These are phyloP conservation scores for Gasterosteus aculeatus DNA, from an alignment of 2,113 vertebrate genomes.

Conservation along the genomic window DNA sequence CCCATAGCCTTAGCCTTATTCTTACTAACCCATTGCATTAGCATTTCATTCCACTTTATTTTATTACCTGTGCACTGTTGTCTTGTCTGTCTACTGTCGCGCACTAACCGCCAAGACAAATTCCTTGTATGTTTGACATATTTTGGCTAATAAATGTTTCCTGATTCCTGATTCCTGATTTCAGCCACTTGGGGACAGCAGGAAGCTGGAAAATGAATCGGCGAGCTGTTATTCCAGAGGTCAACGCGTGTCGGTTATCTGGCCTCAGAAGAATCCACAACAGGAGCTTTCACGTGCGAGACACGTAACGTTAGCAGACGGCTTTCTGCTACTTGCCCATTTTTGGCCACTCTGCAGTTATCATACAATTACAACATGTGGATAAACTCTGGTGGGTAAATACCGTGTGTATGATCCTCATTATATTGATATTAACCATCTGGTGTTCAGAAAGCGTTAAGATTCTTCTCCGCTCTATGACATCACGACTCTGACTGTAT, in stretches of 20 bases:
- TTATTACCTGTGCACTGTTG: too few relatives aligned
- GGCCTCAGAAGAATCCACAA: neutral
- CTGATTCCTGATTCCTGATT: too few relatives aligned
- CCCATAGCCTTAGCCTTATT: too few relatives aligned
- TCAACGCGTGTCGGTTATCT: neutral
- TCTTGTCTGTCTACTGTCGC: too few relatives aligned
- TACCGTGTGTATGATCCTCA: neutral
- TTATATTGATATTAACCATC: neutral
- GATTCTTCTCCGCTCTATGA: constrained; percentile 12
- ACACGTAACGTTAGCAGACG: neutral
- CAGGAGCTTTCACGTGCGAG: neutral
- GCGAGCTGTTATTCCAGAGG: neutral
- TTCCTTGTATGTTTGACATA: too few relatives aligned
- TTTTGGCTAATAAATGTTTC: too few relatives aligned
- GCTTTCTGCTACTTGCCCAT: neutral
- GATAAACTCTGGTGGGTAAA: neutral
- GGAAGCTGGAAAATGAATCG: neutral
- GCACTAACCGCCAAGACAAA: too few relatives aligned
- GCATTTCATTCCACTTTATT: too few relatives aligned
- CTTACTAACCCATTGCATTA: too few relatives aligned
- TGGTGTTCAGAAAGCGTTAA: neutral
- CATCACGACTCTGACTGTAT: constrained; percentile 16
- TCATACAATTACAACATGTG: neutral
- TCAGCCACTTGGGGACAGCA: neutral
- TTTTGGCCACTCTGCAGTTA: too few relatives aligned